Evolutionary conservation across 2,888 invertebrate species (phyloP).

Genomic region (Oxystoma pomonae): DNA sequence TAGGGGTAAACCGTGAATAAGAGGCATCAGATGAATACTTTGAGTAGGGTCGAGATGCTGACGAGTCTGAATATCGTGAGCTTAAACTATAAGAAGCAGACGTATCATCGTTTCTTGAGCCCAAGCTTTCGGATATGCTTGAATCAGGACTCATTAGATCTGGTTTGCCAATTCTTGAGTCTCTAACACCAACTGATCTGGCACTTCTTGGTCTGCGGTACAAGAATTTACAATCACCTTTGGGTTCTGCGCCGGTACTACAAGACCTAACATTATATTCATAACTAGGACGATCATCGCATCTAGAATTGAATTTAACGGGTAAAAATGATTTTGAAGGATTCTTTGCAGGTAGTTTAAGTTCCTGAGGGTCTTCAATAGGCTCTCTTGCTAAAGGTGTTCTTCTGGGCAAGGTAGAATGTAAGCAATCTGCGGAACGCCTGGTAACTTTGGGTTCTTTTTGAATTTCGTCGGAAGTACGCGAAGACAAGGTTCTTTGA

Average conservation of each 20-base stretch:
- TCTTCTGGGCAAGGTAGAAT: slow-evolving; percentile 47
- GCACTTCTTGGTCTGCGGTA: slow-evolving; percentile 32
- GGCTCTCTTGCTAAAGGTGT: slow-evolving; percentile 40
- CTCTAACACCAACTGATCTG: slow-evolving; percentile 34
- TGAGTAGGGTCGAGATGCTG: slow-evolving; percentile 31
- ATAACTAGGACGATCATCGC: slow-evolving; percentile 29
- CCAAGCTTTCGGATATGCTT: slow-evolving; percentile 39
- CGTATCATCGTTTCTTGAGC: slow-evolving; percentile 29
- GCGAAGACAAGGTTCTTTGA: slow-evolving; percentile 61
- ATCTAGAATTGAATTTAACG: slow-evolving; percentile 28
- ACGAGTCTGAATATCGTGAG: slow-evolving; percentile 35
- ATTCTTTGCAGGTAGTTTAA: slow-evolving; percentile 5
- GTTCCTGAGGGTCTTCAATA: slow-evolving; percentile 18
- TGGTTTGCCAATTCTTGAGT: slow-evolving; percentile 28
- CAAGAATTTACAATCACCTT: slow-evolving; percentile 28
- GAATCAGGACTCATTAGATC: slow-evolving; percentile 40
- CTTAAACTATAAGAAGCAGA: slow-evolving; percentile 30
- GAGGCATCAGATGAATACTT: slow-evolving; percentile 34
- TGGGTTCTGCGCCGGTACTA: slow-evolving; percentile 34
- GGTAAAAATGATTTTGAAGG: slow-evolving; percentile 36
- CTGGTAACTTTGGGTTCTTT: slow-evolving; percentile 19
- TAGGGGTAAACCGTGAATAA: slow-evolving; percentile 31
- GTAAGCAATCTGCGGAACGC: slow-evolving; percentile 31
- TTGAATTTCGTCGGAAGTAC: slow-evolving; percentile 31
- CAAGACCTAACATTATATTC: slow-evolving; percentile 34